Evolutionary conservation across 2,797 vertebrate genomes (phyloP).

Genomic region (Limnodromus scolopaceus): DNA sequence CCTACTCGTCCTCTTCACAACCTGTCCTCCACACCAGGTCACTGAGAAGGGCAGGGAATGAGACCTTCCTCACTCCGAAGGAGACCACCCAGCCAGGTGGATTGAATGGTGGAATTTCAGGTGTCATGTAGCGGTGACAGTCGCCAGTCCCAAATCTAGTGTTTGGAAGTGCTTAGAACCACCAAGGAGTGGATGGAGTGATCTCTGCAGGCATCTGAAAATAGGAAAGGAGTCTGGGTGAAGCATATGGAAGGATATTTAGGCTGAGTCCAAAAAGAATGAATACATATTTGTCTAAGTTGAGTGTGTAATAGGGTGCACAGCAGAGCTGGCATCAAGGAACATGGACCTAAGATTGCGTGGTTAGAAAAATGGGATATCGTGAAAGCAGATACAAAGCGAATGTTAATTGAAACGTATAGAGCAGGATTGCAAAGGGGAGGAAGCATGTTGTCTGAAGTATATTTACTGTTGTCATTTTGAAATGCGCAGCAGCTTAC

Average conservation of each 20-base stretch:
- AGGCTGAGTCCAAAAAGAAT: neutral
- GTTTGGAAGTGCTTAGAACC: neutral
- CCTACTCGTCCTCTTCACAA: neutral
- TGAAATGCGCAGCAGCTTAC: neutral
- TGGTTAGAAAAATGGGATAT: neutral
- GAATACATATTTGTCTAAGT: neutral
- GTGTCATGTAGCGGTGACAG: rapidly evolving
- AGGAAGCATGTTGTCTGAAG: neutral
- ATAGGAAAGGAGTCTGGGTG: neutral
- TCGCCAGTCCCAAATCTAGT: neutral
- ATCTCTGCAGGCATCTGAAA: neutral
- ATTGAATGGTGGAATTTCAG: neutral
- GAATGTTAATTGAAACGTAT: neutral
- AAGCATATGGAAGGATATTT: neutral
- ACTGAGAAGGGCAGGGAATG: neutral
- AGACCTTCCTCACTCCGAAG: neutral
- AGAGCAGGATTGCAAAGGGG: neutral
- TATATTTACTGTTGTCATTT: neutral
- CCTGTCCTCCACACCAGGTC: neutral
- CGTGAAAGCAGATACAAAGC: neutral
- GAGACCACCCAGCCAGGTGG: neutral
- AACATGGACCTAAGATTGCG: neutral
- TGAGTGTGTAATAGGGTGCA: neutral
- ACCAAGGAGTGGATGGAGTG: neutral
- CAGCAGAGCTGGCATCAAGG: neutral